Conservation (phyloP, 2,888 invertebrate genomes). For the Nysson spinosus region DNA sequence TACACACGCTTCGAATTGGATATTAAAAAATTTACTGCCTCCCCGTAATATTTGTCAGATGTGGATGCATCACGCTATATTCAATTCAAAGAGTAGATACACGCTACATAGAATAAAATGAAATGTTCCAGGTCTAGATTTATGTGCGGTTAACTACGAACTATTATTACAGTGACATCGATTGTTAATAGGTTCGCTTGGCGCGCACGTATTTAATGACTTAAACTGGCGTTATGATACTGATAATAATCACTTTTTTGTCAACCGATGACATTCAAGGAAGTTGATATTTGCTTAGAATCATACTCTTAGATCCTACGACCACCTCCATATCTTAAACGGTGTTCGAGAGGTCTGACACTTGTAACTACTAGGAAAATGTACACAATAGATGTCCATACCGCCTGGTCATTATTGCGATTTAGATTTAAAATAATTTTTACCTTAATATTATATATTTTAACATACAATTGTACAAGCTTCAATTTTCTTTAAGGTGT, state of each 20-base stretch:
- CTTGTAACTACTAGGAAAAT: conserved; percentile 43
- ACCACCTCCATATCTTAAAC: conserved; percentile 34
- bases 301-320: conserved; percentile 8
- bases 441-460: too few species aligned
- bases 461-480: too few species aligned
- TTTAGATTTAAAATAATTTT: too few species aligned
- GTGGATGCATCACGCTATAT: neutral
- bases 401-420: too few species aligned
- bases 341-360: conserved; percentile 36
- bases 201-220: neutral
- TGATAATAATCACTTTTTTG: neutral
- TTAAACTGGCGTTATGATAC: neutral
- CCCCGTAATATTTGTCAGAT: neutral
- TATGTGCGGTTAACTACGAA: too few species aligned
- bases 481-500: too few species aligned
- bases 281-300: conserved; percentile 3
- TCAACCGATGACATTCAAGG: conserved; percentile 23
- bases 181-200: neutral
- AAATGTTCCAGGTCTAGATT: too few species aligned
- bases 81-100: neutral
- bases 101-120: too few species aligned
- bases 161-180: conserved; percentile 6
- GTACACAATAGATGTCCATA: too few species aligned
- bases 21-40: conserved; percentile 3
- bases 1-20: conserved; percentile 16